Evolutionary conservation across 2,797 vertebrate genomes (phyloP).

Genomic region (Acridotheres tristis): DNA sequence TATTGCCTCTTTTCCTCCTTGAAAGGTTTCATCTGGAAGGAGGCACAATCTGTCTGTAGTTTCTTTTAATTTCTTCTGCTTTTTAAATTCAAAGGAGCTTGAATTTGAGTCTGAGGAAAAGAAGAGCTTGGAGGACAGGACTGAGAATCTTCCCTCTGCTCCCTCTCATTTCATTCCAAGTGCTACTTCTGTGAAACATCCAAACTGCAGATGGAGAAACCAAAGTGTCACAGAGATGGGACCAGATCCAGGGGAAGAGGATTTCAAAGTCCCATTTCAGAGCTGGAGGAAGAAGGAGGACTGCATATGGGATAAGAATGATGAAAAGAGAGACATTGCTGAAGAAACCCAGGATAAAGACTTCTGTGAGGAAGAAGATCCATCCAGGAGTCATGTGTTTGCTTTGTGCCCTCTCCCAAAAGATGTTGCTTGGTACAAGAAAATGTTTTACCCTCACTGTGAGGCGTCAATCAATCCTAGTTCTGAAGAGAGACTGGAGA

Average conservation of each 20-base stretch:
- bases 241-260: background rate
- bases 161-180: constrained; percentile 60
- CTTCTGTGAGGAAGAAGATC: background rate
- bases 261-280: constrained; percentile 5
- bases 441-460: background rate
- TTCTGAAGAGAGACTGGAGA: background rate
- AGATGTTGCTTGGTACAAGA: constrained; percentile 24
- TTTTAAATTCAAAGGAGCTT: constrained; percentile 74
- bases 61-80: constrained; percentile 30
- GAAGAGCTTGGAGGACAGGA: constrained; percentile 25
- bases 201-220: constrained; percentile 10
- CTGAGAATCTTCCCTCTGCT: background rate
- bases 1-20: constrained; percentile 27
- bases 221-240: background rate
- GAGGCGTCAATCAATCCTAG: background rate
- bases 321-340: background rate
- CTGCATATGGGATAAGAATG: background rate
- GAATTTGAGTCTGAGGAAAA: constrained; percentile 55
- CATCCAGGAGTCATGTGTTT: background rate
- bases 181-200: background rate
- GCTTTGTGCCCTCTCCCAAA: background rate
- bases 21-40: constrained; percentile 11
- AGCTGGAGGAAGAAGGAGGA: constrained; percentile 10
- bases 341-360: background rate
- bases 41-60: background rate